Evolutionary conservation across 2,888 invertebrate species (phyloP), one percentile per base, ranked within the genome.

Genomic region (Beris morrisii): DNA sequence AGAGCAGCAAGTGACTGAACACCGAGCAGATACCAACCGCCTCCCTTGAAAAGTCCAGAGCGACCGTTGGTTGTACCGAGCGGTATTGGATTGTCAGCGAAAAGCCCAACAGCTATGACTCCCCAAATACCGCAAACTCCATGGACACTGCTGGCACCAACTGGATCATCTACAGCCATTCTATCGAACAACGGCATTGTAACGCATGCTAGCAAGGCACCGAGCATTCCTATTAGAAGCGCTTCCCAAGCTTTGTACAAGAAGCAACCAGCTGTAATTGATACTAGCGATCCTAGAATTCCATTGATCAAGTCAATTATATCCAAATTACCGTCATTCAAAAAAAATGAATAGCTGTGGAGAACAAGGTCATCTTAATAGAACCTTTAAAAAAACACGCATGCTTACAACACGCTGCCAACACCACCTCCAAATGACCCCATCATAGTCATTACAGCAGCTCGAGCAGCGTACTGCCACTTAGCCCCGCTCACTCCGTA

Each of bases 381-480:
- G 22, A 56, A 30, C 15, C 15, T 43, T 5, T 43, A 22, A 22
- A 22, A 22, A 22, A 22, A 22, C 22, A 9, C 13, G 38, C 15
- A 56, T 56, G 78, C 82, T 81, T 71, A 86, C 86, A 84, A 64
- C 0, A 86, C 76, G 69, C 84, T 83, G 31, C 78, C 79, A 63
- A 89, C 83, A 1, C 95, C 95, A 0, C 95, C 95, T 0, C 95
- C 94, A 76, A 95, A 93, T 0, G 93, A 93, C 0, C 92, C 89
- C 83, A 94, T 88, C 87, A 95, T 91, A 0, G 95, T 95, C 84
- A 91, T 90, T 0, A 94, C 93, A 0, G 94, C 93, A 0, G 94
- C 93, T 54, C 92, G 84, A 0, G 93, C 93, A 0, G 95, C 93
- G 76, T 93, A 93, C 77, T 93, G 91, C 95, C 95, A 96, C 78